Evolutionary conservation across 2,797 vertebrate genomes (phyloP).

Genomic region (Luscinia luscinia): DNA sequence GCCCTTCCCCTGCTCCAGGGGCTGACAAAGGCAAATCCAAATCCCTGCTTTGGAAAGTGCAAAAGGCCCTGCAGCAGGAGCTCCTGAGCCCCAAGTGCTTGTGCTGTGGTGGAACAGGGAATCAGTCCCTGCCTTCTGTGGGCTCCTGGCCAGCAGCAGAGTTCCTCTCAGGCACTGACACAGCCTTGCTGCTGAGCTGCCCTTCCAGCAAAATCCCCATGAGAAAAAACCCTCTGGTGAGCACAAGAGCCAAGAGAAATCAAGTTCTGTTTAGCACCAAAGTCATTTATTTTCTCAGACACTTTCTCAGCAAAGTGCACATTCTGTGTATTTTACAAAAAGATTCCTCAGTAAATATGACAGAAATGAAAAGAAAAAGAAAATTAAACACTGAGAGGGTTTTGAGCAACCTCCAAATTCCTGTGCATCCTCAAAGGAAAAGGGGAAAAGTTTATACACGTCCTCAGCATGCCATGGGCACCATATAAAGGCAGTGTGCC

Average conservation of each 20-base stretch:
- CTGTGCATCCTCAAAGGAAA: not conserved
- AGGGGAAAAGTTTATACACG: not conserved
- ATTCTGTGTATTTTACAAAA: not conserved
- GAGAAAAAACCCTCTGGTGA: conserved; percentile 7
- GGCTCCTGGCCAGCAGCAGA: not conserved
- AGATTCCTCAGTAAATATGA: not conserved
- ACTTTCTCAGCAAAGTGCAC: not conserved
- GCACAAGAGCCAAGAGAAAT: conserved; percentile 2
- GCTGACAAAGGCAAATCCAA: not conserved
- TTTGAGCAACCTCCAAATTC: conserved; percentile 3
- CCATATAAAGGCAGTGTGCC: not conserved
- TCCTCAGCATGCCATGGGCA: not conserved
- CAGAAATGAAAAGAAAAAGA: not conserved
- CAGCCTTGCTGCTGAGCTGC: not conserved
- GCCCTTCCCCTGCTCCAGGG: not conserved
- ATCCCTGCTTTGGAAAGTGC: not conserved
- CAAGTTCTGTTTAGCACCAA: not conserved
- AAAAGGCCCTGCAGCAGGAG: not conserved
- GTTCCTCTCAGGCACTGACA: not conserved
- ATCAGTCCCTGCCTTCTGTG: not conserved
- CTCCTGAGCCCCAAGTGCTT: not conserved
- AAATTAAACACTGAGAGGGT: not conserved
- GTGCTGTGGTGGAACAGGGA: not conserved
- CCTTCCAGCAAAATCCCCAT: not conserved
- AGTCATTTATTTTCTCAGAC: not conserved